Percentiles rank a stretch among this genome's conserved stretches.
phyloP scores from a whole-genome alignment of 2,888 invertebrate species.

The Idaea dimidiata region DNA sequence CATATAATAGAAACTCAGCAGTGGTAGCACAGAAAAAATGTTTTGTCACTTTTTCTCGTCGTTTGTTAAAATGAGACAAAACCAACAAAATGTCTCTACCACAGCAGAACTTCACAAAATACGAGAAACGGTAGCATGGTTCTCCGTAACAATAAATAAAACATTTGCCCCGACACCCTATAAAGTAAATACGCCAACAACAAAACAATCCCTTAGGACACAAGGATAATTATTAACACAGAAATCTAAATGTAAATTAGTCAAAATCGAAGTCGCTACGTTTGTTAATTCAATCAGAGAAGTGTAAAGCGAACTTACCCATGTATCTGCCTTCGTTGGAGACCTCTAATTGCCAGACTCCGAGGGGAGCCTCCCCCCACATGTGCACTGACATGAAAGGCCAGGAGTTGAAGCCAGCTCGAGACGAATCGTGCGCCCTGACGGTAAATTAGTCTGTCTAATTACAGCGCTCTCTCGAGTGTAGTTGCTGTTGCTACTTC shows the following conservation, averaged over 20 bases:
- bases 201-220: background rate
- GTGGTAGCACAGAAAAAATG: no score
- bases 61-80: no score
- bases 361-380: constrained; percentile 98
- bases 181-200: no score
- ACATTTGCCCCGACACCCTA: no score
- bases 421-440: constrained; percentile 92
- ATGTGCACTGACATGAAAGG: constrained; percentile 99
- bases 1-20: no score
- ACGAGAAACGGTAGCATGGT: no score
- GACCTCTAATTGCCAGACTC: constrained; percentile 96
- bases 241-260: background rate
- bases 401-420: constrained; percentile 97
- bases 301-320: constrained; percentile 80
- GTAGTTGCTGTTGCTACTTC: constrained; percentile 33
- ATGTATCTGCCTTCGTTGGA: constrained; percentile 95
- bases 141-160: no score
- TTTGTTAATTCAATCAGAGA: background rate
- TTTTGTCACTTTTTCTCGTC: no score
- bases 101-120: no score
- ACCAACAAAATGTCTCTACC: no score
- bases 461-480: constrained; percentile 28
- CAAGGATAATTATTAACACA: background rate
- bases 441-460: constrained; percentile 45
- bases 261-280: background rate